Percentiles rank a stretch among this genome's conserved stretches.
Evolutionary conservation across 2,888 invertebrate genomes (phyloP).

Genomic region (Cancer borealis): DNA sequence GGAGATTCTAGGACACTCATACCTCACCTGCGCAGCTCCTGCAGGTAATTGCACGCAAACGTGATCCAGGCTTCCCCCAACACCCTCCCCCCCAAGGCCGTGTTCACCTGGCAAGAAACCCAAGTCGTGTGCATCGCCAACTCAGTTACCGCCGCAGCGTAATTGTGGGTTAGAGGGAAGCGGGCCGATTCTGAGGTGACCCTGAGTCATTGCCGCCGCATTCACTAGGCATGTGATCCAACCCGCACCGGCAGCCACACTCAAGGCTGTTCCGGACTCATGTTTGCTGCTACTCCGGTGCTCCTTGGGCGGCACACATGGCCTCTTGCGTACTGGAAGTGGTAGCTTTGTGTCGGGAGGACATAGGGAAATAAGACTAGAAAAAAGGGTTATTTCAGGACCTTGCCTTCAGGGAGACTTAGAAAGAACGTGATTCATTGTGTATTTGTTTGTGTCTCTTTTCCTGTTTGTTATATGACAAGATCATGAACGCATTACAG

Average conservation of each 20-base stretch:
- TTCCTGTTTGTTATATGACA: not conserved
- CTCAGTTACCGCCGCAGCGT: not conserved
- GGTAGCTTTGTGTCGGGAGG: not conserved
- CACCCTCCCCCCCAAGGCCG: not conserved
- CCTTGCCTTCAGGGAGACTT: not conserved
- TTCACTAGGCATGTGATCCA: not conserved
- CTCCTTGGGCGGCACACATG: not conserved
- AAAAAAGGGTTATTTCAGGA: not conserved
- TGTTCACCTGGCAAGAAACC: conserved; percentile 29
- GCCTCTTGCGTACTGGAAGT: not conserved
- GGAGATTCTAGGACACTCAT: conserved; percentile 5
- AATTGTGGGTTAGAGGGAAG: conserved; percentile 2
- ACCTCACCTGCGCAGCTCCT: conserved; percentile 32
- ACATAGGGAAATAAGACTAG: not conserved
- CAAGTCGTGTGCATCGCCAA: conserved; percentile 29
- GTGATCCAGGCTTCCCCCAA: not conserved
- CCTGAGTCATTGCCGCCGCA: conserved; percentile 8
- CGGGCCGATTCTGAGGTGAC: not conserved
- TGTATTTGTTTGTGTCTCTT: not conserved
- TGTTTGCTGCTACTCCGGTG: not conserved
- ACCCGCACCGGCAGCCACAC: not conserved
- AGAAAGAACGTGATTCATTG: not conserved
- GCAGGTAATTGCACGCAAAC: conserved; percentile 9
- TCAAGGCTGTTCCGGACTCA: not conserved
- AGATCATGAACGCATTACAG: not conserved